Evolutionary conservation across 2,797 vertebrate genomes (phyloP).

Genomic region (Florisuga fusca): DNA sequence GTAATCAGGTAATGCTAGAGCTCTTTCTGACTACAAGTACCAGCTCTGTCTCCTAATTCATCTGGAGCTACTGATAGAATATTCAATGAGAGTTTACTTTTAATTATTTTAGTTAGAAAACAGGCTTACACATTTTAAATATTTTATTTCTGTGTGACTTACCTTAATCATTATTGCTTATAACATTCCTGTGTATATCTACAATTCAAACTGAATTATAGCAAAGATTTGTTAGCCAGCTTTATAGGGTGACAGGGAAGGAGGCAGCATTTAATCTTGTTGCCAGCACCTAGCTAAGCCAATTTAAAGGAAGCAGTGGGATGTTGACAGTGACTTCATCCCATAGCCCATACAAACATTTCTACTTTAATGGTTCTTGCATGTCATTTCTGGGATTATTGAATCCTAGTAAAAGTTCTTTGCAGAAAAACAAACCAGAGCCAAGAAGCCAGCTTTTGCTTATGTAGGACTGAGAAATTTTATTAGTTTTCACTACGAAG

Average conservation of each 20-base stretch:
- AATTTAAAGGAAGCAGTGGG: background rate
- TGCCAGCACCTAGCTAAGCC: background rate
- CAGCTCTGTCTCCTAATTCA: background rate
- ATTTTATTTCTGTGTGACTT: background rate
- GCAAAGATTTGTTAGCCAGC: background rate
- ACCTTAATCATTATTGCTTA: background rate
- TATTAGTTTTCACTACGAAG: background rate
- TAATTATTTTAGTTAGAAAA: background rate
- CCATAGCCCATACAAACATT: background rate
- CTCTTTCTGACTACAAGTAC: background rate
- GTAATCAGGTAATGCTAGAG: background rate
- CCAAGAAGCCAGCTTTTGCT: background rate
- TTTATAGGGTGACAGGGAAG: background rate
- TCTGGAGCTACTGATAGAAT: background rate
- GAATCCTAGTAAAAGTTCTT: background rate
- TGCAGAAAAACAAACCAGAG: background rate
- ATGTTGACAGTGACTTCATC: background rate
- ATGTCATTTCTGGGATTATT: background rate
- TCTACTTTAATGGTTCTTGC: background rate
- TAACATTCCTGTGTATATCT: background rate
- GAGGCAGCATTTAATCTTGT: no score
- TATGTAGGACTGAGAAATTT: rapidly evolving
- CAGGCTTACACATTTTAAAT: background rate
- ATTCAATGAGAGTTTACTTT: background rate
- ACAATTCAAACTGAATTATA: background rate